Conservation (phyloP, 30 jellyfish, hydroid and myxozoan species). For the Sanderia malayensis region DNA sequence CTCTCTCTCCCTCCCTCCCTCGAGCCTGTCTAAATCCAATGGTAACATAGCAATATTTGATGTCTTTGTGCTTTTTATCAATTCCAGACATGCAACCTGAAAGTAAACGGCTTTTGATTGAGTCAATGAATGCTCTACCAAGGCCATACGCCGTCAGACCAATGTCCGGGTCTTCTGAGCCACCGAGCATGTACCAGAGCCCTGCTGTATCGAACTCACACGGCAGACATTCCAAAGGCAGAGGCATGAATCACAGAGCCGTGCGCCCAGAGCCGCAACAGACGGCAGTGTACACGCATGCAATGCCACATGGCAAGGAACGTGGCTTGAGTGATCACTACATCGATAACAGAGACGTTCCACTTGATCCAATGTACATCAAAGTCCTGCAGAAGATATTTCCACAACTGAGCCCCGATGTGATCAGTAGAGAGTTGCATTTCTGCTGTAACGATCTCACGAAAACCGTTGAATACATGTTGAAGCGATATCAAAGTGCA, state of each 20-base stretch:
- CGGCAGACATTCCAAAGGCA: neutral
- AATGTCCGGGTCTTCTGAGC: slow-evolving; percentile 9
- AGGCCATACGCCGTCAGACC: slow-evolving; percentile 49
- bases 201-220: neutral
- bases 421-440: slow-evolving; percentile 48
- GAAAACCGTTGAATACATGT: slow-evolving; percentile 45
- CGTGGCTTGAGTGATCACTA: slow-evolving; percentile 11
- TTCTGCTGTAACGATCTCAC: slow-evolving; percentile 40
- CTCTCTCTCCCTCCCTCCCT: no score
- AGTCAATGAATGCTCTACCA: slow-evolving; percentile 44
- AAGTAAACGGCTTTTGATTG: slow-evolving; percentile 42
- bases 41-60: no score
- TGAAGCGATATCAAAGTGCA: slow-evolving; percentile 43
- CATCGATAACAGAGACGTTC: slow-evolving; percentile 1
- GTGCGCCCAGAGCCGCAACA: neutral
- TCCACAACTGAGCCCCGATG: slow-evolving; percentile 41
- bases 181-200: slow-evolving; percentile 3
- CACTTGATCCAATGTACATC: slow-evolving; percentile 38
- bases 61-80: neutral
- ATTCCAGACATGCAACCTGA: slow-evolving; percentile 17
- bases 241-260: neutral
- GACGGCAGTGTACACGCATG: neutral
- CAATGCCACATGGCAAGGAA: neutral
- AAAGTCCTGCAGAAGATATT: slow-evolving; percentile 51
- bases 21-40: no score